A percentile compares a stretch with the other conserved stretches of the same genome.
These are phyloP conservation scores for Rhaphigaster nebulosa DNA, from an alignment of 2,888 invertebrate genomes.

Conservation along the genomic window DNA sequence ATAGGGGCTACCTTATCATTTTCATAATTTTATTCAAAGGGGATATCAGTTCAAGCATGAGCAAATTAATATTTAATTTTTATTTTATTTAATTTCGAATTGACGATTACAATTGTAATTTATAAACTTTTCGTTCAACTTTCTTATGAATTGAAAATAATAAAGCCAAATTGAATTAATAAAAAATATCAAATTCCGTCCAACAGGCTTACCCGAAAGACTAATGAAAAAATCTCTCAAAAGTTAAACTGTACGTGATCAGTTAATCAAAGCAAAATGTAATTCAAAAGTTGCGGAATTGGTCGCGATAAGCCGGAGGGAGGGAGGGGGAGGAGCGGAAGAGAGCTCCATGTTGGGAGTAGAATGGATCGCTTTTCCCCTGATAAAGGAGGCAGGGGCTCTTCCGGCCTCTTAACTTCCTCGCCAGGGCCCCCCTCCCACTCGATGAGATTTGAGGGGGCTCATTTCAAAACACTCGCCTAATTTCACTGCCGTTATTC, in stretches of 20 bases:
- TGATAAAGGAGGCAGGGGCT: not conserved
- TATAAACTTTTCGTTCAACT: too few relatives aligned
- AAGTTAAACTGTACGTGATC: not conserved
- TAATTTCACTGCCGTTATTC: not conserved
- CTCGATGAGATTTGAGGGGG: too few relatives aligned
- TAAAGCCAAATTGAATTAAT: too few relatives aligned
- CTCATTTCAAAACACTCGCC: not conserved
- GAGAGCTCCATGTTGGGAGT: not conserved
- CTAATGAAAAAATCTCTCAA: not conserved
- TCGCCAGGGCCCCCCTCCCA: not conserved
- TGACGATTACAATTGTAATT: too few relatives aligned
- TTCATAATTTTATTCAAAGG: too few relatives aligned
- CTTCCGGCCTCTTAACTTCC: not conserved
- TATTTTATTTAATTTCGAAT: too few relatives aligned
- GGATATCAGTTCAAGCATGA: too few relatives aligned
- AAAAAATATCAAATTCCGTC: too few relatives aligned
- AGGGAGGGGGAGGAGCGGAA: too few relatives aligned
- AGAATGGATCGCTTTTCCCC: not conserved
- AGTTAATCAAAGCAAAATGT: slow-evolving; percentile 3
- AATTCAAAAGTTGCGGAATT: not conserved
- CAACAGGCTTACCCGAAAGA: not conserved
- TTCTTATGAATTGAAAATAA: too few relatives aligned
- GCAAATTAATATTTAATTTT: too few relatives aligned
- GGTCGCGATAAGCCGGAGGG: not conserved
- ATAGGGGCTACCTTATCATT: too few relatives aligned